Conservation (phyloP, 2,888 invertebrate genomes). For the Lamellibrachia columna region DNA sequence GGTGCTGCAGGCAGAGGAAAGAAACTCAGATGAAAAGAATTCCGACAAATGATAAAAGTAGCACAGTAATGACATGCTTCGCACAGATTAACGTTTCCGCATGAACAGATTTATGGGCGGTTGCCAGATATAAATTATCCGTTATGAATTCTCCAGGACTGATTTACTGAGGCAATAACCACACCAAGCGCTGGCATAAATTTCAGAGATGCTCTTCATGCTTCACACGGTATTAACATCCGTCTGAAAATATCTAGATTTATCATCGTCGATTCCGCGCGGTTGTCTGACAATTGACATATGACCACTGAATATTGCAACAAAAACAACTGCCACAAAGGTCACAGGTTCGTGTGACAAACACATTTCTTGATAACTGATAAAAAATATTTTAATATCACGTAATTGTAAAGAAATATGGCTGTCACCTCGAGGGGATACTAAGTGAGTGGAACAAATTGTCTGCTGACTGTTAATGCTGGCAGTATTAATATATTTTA, state of each 20-base stretch:
- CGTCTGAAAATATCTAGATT: background rate
- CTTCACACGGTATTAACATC: slow-evolving; percentile 12
- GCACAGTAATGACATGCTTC: background rate
- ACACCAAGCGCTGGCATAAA: slow-evolving; percentile 5
- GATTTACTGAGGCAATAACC: slow-evolving; percentile 12
- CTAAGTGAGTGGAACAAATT: background rate
- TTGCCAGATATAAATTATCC: slow-evolving; percentile 10
- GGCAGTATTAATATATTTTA: background rate
- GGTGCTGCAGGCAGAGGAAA: background rate
- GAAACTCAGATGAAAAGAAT: slow-evolving; percentile 5
- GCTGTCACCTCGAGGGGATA: background rate
- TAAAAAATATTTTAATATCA: slow-evolving; percentile 4
- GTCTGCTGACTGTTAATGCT: background rate
- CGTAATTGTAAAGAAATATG: background rate
- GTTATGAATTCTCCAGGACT: slow-evolving; percentile 6
- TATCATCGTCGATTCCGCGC: background rate
- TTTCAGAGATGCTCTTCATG: slow-evolving; percentile 16
- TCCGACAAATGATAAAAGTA: slow-evolving; percentile 10
- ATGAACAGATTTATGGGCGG: background rate
- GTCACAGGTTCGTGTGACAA: background rate
- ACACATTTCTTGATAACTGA: slow-evolving; percentile 6
- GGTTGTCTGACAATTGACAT: background rate
- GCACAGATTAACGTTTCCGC: slow-evolving; percentile 7
- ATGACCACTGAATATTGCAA: slow-evolving; percentile 10
- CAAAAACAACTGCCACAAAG: background rate